Evolutionary conservation across 2,888 invertebrate genomes (phyloP).

Genomic region (Carabus problematicus): DNA sequence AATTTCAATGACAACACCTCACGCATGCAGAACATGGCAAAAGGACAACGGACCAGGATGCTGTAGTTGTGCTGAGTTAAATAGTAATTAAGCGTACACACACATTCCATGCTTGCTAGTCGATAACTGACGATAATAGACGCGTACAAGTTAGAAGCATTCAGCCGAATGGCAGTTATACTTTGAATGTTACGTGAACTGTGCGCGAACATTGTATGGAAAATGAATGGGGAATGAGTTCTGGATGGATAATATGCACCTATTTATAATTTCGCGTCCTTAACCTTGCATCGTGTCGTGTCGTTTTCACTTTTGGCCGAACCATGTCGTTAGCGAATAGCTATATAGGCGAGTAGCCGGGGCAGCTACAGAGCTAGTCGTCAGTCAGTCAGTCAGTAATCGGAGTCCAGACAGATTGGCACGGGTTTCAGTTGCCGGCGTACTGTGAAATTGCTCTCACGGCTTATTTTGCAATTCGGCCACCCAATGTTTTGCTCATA

Average conservation of each 20-base stretch:
- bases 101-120: too few relatives aligned
- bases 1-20: slow-evolving; percentile 3
- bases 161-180: too few relatives aligned
- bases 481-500: slow-evolving; percentile 27
- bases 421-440: not conserved
- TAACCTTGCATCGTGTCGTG: not conserved
- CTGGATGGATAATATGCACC: not conserved
- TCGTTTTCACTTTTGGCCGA: not conserved
- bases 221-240: too few relatives aligned
- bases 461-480: slow-evolving; percentile 40
- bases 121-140: too few relatives aligned
- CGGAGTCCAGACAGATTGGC: not conserved
- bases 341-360: too few relatives aligned
- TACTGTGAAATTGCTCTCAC: slow-evolving; percentile 33
- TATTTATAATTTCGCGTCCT: slow-evolving; percentile 11
- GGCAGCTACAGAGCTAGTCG: too few relatives aligned
- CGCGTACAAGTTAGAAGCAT: too few relatives aligned
- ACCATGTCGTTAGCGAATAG: too few relatives aligned
- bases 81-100: slow-evolving; percentile 14
- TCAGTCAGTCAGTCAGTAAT: too few relatives aligned
- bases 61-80: slow-evolving; percentile 3
- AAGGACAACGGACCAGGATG: slow-evolving; percentile 15
- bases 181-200: too few relatives aligned
- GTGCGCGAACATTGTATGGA: too few relatives aligned
- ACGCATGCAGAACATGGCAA: not conserved